Evolutionary conservation across 2,113 vertebrate species (phyloP), one percentile per base, ranked within the genome.

Genomic region (Anser cygnoides): DNA sequence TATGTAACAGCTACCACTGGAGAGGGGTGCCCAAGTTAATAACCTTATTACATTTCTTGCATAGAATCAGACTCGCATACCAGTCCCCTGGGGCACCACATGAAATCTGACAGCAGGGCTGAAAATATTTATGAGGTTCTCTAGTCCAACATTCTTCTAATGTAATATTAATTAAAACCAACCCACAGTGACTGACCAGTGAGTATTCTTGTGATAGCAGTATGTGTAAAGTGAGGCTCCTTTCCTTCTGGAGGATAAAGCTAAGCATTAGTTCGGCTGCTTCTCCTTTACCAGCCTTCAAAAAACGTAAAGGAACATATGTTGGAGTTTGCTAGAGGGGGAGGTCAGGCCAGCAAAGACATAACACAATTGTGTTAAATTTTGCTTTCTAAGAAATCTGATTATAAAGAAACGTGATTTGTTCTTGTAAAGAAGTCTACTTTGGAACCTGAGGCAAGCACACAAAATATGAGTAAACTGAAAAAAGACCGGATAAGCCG

Each of bases 271-370:
- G 20, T 70, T 54, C 35, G 20, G 4, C 43, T 62, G 22, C 43
- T 85, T 63, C 26, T 13, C 59, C 61, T 87, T 67, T 39, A 50
- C 26, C 54, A 78, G 54, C 35, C 20, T 73, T 44, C 41, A 78
- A 4, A 83, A n/a, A 83, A 83, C 26, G 22, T 83, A 31, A 83
- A 46, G 5, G 20, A 62, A 63, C 0, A 0, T 29, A 19, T 50
- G 63, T 21, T 79, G 43, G 67, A 41, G 37, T 52, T 67, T 44
- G 9, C 31, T 35, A 39, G 6, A 71, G 15, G 6, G 5, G 58
- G 9, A 29, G 8, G 33, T 61, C 58, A 76, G 10, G 33, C 28
- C 11, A 13, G 65, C 29, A 83, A 61, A 28, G 11, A 3, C 6
- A 44, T 7, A 28, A 46, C 46, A 46, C 46, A 67, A 57, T 4